Evolutionary conservation across 2,113 vertebrate species (phyloP).

Genomic region (Psilopsiagon aymara): DNA sequence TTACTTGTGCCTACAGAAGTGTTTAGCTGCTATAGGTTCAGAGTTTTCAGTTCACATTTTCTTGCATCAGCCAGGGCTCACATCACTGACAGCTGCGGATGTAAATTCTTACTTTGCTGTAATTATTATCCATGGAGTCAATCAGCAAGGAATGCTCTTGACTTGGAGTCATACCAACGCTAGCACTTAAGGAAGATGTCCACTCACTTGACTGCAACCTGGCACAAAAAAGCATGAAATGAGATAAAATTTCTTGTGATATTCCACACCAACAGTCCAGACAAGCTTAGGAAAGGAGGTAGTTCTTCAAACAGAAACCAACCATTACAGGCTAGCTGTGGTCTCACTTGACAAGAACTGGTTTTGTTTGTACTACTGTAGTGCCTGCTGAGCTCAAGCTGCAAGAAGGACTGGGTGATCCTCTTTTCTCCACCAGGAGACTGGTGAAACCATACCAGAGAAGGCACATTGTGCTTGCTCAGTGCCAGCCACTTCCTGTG

Average conservation of each 20-base stretch:
- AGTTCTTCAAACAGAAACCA: background rate
- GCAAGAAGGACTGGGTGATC: background rate
- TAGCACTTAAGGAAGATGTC: slow-evolving; percentile 64
- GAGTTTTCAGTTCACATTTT: background rate
- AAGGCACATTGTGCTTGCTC: background rate
- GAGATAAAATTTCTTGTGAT: background rate
- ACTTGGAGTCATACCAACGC: slow-evolving; percentile 51
- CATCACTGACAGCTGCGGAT: background rate
- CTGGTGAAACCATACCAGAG: background rate
- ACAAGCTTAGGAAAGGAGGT: background rate
- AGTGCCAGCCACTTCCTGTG: background rate
- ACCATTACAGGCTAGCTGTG: background rate
- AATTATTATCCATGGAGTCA: slow-evolving; percentile 76
- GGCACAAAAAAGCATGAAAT: background rate
- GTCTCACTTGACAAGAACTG: background rate
- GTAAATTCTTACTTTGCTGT: slow-evolving; percentile 79
- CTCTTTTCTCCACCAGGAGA: background rate
- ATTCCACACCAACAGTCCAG: background rate
- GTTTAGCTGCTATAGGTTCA: background rate
- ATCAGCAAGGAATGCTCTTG: slow-evolving; percentile 84
- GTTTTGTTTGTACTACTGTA: background rate
- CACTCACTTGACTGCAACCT: slow-evolving; percentile 81
- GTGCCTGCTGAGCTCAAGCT: background rate
- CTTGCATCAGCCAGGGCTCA: background rate
- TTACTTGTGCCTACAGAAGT: background rate